Evolutionary conservation across 2,797 vertebrate genomes (phyloP), one percentile per base, ranked within the genome.

Genomic region (Gouania willdenowi): DNA sequence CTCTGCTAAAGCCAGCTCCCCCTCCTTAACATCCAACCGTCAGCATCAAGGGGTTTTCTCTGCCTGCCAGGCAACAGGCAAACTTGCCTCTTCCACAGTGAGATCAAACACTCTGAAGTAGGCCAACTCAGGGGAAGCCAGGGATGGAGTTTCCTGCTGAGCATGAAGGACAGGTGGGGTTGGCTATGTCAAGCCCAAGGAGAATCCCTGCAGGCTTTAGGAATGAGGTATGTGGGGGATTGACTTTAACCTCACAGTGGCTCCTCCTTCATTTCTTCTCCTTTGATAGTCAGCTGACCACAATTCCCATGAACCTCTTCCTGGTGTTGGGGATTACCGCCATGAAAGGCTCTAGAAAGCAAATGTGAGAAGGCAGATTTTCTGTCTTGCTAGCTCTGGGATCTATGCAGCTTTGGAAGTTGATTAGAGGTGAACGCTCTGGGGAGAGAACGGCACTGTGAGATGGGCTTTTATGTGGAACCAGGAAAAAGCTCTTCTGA

Each of bases 101-200:
- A 84, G 79, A 85, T 87, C 81, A 85, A 87, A 86, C 80, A 75
- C 58, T 32, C 69, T 59, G 70, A 70, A 79, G 79, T 78, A 78
- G 80, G 80, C 73, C 75, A 65, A 82, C 73, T 81, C 73, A 67
- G 69, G 60, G 71, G 59, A 70, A 78, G 62, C 53, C 52, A 24
- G 60, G 49, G 73, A 76, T 77, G 76, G 66, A 71, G 74, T 62
- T 66, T 47, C 71, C 64, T 24, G 18, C 69, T 62, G 79, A 80
- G 78, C 64, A 26, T 30, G 1, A 15, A 66, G 70, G 68, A 75
- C 65, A 77, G 74, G 72, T 75, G 66, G 72, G 68, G 56, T 56
- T 61, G 65, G 62, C 34, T 32, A 38, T 54, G 75, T 75, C 72
- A 75, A 86, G 74, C 74, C 77, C 51, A 21, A 8, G 47, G 71